These are phyloP conservation scores for Dromius quadrimaculatus DNA, from an alignment of 2,888 invertebrate genomes.

Conservation along the genomic window DNA sequence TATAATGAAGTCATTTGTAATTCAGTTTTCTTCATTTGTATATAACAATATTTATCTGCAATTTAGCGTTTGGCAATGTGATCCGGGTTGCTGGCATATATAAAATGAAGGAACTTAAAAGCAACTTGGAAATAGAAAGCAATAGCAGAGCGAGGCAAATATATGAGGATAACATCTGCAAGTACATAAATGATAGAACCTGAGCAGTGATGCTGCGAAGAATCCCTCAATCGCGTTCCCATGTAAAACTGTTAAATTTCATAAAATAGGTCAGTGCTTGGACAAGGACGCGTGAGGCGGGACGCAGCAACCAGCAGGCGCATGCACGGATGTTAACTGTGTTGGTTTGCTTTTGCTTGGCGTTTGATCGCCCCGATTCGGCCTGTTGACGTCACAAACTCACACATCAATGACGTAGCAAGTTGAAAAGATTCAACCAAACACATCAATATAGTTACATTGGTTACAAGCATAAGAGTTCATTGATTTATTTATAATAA, in stretches of 20 bases:
- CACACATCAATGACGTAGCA: constrained; percentile 36
- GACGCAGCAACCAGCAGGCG: constrained; percentile 24
- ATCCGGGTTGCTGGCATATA: constrained; percentile 13
- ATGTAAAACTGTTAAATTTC: constrained; percentile 45
- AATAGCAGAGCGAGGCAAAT: too few species aligned
- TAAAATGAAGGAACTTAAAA: background rate
- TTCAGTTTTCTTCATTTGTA: background rate
- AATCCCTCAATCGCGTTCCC: constrained; percentile 35
- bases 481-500: background rate
- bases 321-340: constrained; percentile 45
- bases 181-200: constrained; percentile 39
- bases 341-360: constrained; percentile 35
- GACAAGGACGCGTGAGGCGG: constrained; percentile 5
- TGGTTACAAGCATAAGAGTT: background rate
- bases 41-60: background rate
- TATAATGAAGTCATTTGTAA: background rate
- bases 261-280: constrained; percentile 48
- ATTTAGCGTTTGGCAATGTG: background rate
- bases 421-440: constrained; percentile 39
- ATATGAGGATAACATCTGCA: constrained; percentile 25
- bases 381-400: constrained; percentile 42
- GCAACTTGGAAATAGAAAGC: too few species aligned
- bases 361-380: constrained; percentile 45
- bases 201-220: constrained; percentile 26
- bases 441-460: constrained; percentile 40